Evolutionary conservation across 2,113 vertebrate genomes (phyloP).

Genomic region (Archocentrus centrarchus): DNA sequence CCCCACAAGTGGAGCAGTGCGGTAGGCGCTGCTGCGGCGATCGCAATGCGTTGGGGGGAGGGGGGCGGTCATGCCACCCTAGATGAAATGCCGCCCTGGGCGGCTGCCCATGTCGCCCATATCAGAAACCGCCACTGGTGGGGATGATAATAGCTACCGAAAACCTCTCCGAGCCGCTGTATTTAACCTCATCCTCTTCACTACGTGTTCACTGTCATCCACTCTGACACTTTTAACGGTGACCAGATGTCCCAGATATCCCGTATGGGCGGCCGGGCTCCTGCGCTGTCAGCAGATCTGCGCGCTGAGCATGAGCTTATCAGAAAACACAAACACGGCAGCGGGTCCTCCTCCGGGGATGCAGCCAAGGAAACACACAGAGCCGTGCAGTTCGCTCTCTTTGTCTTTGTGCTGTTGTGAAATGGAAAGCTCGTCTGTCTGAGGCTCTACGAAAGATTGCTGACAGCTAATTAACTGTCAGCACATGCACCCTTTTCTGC

Average conservation of each 20-base stretch:
- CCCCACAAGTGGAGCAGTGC: too few relatives aligned
- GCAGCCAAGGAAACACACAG: slow-evolving; percentile 46
- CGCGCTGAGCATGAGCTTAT: slow-evolving; percentile 9
- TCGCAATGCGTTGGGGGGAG: too few relatives aligned
- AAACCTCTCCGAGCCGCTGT: not conserved
- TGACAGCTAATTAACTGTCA: not conserved
- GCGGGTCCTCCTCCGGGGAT: slow-evolving; percentile 54
- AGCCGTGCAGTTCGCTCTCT: not conserved
- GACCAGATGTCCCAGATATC: slow-evolving; percentile 70
- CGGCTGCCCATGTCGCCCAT: too few relatives aligned
- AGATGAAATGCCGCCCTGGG: too few relatives aligned
- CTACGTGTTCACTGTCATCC: slow-evolving; percentile 9
- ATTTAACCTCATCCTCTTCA: slow-evolving; percentile 44
- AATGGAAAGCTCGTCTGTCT: not conserved
- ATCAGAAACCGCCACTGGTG: too few relatives aligned
- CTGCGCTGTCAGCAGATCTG: slow-evolving; percentile 70
- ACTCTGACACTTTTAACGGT: slow-evolving; percentile 32
- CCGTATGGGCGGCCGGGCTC: slow-evolving; percentile 33
- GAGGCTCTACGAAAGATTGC: not conserved
- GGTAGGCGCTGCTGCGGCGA: too few relatives aligned
- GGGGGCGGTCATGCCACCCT: too few relatives aligned
- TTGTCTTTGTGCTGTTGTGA: slow-evolving; percentile 1
- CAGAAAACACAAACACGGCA: slow-evolving; percentile 43
- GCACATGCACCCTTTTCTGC: not conserved
- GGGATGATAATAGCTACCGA: slow-evolving; percentile 6